Evolutionary conservation across 2,113 vertebrate species (phyloP).

Genomic region (Campylorhamphus procurvoides): DNA sequence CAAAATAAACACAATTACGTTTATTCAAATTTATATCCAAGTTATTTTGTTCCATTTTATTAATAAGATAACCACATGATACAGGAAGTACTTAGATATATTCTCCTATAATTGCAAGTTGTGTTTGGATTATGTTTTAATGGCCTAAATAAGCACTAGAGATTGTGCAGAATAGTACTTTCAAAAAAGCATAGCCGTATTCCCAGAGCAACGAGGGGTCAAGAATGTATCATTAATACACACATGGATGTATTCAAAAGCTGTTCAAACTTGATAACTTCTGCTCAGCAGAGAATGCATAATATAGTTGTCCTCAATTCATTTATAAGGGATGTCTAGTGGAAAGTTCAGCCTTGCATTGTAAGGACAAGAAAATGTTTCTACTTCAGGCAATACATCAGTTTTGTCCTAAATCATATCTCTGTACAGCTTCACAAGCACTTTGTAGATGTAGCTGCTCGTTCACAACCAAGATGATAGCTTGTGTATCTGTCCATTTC

Average conservation of each 20-base stretch:
- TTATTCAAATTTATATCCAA: neutral
- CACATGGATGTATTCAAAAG: neutral
- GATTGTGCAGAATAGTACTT: neutral
- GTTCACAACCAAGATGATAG: neutral
- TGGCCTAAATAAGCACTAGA: neutral
- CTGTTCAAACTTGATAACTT: neutral
- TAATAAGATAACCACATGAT: neutral
- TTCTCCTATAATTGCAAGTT: neutral
- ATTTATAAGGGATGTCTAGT: neutral
- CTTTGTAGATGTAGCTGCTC: neutral
- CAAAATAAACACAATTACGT: neutral
- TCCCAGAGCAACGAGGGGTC: neutral
- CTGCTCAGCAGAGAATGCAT: neutral
- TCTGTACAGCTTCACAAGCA: neutral
- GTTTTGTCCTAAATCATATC: neutral
- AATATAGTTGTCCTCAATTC: neutral
- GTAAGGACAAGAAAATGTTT: neutral
- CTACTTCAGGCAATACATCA: neutral
- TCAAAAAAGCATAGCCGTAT: neutral
- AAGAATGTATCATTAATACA: neutral
- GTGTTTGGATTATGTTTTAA: neutral
- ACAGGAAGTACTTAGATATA: neutral
- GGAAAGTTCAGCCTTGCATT: neutral
- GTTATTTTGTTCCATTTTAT: neutral
- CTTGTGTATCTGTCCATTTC: neutral